Evolutionary conservation across 2,113 vertebrate genomes (phyloP).

Genomic region (Phocoena sinus): DNA sequence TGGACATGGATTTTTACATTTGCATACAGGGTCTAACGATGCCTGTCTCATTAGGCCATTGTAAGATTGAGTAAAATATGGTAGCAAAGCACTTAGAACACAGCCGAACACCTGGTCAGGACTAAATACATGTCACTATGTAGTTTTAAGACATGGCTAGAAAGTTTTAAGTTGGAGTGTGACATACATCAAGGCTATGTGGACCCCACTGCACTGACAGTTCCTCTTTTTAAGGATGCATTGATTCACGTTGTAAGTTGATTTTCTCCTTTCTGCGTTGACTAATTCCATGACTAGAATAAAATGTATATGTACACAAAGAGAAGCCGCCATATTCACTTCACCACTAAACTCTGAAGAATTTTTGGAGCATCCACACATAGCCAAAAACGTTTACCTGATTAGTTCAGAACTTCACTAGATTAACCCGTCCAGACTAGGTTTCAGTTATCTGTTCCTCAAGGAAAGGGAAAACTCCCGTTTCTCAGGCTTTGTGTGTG

Average conservation of each 20-base stretch:
- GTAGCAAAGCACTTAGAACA: background rate
- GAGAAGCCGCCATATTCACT: too few species aligned
- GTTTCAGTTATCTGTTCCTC: too few species aligned
- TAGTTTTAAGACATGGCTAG: background rate
- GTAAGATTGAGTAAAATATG: background rate
- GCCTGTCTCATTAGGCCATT: too few species aligned
- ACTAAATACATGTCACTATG: rapidly evolving
- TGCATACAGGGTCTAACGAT: rapidly evolving
- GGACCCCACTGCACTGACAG: rapidly evolving
- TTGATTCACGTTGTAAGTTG: background rate
- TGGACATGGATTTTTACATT: rapidly evolving
- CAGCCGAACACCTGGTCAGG: rapidly evolving
- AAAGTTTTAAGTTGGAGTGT: background rate
- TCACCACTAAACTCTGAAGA: too few species aligned
- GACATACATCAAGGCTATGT: rapidly evolving
- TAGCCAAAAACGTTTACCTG: too few species aligned
- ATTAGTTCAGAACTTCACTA: too few species aligned
- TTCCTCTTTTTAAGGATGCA: too few species aligned
- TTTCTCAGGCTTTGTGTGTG: too few species aligned
- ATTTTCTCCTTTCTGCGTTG: background rate
- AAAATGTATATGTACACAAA: background rate
- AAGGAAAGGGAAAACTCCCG: too few species aligned
- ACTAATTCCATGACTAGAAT: background rate
- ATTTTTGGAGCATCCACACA: too few species aligned
- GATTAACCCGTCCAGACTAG: too few species aligned